Evolutionary conservation across 1,140 invertebrate species (phyloP).

Genomic region (Aphaenogaster rudis): DNA sequence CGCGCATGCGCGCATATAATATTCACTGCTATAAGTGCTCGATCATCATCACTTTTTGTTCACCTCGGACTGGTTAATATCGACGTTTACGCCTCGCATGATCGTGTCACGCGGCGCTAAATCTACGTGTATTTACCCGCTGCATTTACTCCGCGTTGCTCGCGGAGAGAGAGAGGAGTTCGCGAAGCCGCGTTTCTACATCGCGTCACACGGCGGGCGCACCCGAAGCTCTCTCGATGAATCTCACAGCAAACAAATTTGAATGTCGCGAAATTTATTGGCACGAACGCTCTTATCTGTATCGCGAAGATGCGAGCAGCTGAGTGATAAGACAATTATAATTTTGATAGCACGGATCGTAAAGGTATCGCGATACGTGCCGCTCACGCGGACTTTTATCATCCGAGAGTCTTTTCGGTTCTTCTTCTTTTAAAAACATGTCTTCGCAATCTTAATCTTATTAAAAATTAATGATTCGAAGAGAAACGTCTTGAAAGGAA

Average conservation of each 20-base stretch:
- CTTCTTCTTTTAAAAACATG: background rate
- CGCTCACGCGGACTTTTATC: background rate
- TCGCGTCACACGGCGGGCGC: background rate
- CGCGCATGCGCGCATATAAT: conserved; percentile 35
- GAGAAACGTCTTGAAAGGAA: background rate
- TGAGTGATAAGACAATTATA: conserved; percentile 38
- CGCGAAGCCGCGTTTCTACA: background rate
- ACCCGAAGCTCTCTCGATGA: conserved; percentile 6
- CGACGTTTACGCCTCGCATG: conserved; percentile 41
- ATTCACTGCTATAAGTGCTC: conserved; percentile 48
- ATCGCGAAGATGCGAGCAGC: background rate
- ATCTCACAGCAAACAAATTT: conserved; percentile 38
- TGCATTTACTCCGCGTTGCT: conserved; percentile 27
- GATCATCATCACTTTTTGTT: conserved; percentile 53
- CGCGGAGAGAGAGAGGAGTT: background rate
- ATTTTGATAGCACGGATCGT: conserved; percentile 16
- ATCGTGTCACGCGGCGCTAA: conserved; percentile 51
- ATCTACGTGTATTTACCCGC: conserved; percentile 41
- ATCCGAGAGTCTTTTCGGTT: background rate
- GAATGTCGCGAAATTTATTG: conserved; percentile 26
- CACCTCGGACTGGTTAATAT: conserved; percentile 46
- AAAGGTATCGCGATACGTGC: background rate
- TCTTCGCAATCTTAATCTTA: background rate
- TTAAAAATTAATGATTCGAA: background rate
- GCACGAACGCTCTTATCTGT: conserved; percentile 44